These are phyloP conservation scores for Paralvinella palmiformis DNA, from an alignment of 1,140 invertebrate species.

Conservation along the genomic window DNA sequence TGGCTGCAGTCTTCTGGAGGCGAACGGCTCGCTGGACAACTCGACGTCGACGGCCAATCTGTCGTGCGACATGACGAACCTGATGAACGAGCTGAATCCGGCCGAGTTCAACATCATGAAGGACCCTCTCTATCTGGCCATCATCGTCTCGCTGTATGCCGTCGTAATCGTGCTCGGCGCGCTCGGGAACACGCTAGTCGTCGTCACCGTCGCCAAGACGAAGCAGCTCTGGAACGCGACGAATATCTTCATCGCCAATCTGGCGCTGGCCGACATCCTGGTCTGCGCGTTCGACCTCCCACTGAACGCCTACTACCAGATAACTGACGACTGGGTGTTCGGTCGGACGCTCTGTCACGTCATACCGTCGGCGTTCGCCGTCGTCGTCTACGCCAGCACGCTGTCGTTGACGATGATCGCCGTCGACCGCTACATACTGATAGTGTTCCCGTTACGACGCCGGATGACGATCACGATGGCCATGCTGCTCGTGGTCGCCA, in stretches of 20 bases:
- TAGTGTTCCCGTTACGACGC: constrained; percentile 10
- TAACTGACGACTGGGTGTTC: constrained; percentile 17
- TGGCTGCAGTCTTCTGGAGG: too few species aligned
- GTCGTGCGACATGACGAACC: too few species aligned
- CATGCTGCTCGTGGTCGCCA: constrained; percentile 11
- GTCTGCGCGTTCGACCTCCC: constrained; percentile 19
- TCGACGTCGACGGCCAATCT: neutral
- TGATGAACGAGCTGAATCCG: neutral
- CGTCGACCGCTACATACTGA: constrained; percentile 20
- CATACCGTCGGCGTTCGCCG: constrained; percentile 12
- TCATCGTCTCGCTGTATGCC: constrained; percentile 10
- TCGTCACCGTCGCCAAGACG: constrained; percentile 12
- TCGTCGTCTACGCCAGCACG: constrained; percentile 15
- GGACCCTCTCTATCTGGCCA: neutral
- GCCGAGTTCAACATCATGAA: constrained; percentile 10
- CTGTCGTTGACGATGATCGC: constrained; percentile 20
- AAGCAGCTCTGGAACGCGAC: constrained; percentile 20
- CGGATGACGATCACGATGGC: constrained; percentile 18
- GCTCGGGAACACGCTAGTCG: constrained; percentile 19
- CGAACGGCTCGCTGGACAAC: neutral
- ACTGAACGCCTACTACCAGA: constrained; percentile 16
- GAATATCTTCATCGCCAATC: constrained; percentile 23
- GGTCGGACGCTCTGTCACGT: constrained; percentile 15
- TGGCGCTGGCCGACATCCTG: constrained; percentile 20
- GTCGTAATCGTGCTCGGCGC: constrained; percentile 15